Evolutionary conservation across 1,140 invertebrate species (phyloP).

Genomic region (Apis florea): DNA sequence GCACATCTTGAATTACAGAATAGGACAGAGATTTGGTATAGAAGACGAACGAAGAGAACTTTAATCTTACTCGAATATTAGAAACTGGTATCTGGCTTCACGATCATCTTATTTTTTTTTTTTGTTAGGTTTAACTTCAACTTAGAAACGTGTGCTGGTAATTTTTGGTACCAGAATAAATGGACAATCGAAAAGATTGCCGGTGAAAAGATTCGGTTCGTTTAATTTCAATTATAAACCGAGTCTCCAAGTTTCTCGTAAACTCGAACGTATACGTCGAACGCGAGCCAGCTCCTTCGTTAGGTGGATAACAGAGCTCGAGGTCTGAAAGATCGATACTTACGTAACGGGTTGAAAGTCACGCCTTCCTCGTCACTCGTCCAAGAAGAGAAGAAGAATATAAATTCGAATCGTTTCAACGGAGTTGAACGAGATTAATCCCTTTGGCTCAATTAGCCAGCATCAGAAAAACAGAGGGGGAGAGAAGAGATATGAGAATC

Average conservation of each 20-base stretch:
- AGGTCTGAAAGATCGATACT: neutral
- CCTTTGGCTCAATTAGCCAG: conserved; percentile 12
- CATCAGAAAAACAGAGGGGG: neutral
- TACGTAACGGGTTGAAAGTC: neutral
- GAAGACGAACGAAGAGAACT: too few relatives aligned
- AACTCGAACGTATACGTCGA: neutral
- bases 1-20: too few relatives aligned
- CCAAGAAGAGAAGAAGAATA: neutral
- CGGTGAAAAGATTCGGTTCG: neutral
- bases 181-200: too few relatives aligned
- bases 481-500: neutral
- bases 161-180: too few relatives aligned
- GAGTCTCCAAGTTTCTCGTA: conserved; percentile 2
- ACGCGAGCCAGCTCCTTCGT: neutral
- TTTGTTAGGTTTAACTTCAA: too few relatives aligned
- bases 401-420: neutral
- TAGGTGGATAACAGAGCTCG: neutral
- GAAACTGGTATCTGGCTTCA: too few relatives aligned
- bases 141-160: too few relatives aligned
- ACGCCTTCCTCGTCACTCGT: neutral
- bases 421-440: conserved; percentile 27
- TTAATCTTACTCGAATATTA: too few relatives aligned
- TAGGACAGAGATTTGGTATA: too few relatives aligned
- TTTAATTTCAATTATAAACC: neutral
- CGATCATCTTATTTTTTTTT: too few relatives aligned